Evolutionary conservation across 1,140 invertebrate genomes (phyloP), one percentile per base, ranked within the genome.

Genomic region (Diachasma alloeum): DNA sequence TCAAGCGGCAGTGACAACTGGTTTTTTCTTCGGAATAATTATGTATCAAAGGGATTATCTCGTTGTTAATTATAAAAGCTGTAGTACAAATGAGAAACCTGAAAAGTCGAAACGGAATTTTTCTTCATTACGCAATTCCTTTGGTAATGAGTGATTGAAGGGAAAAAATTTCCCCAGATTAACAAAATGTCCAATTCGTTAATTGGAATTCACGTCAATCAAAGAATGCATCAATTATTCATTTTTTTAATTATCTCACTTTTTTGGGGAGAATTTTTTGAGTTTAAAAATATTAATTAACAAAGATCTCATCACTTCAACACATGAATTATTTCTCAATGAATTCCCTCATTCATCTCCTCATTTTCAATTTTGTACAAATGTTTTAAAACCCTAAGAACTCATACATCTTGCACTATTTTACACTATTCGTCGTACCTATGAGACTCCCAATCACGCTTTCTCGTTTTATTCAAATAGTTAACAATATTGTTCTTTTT

Each of bases 1-100:
- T 81, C 76, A 67, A 26, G 59, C 67, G 81, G 81, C 81, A 82
- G 79, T 82, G 81, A 79, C 70, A 71, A 82, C 79, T 82, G 81
- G 81, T 80, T 81, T 10, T 36, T 79, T 78, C 71, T 26, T 68
- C 74, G 37, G 48, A 15, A 53, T 53, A n/a, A 53, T 17, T 17
- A 42, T n/a, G 48, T 15, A 53, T 19, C 48, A 15, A 53, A 15
- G 15, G 6, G 39, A 42, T 6, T 53, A 53, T 53, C n/a, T 19
- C 48, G 17, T 53, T 42, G 39, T 10, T 53, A 53, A 53, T 53
- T 53, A 19, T 15, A 17, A 53, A 15, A 53, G 9, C 9, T 42
- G 9, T 42, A 13, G 3, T 42, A 1, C 0, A 42, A 10, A 42
- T 1, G 39, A 11, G 13, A 42, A 42, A 6, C 13, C 3, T 42